Evolutionary conservation across 2,113 vertebrate species (phyloP), one percentile per base, ranked within the genome.

Genomic region (Balaenoptera acutorostrata): DNA sequence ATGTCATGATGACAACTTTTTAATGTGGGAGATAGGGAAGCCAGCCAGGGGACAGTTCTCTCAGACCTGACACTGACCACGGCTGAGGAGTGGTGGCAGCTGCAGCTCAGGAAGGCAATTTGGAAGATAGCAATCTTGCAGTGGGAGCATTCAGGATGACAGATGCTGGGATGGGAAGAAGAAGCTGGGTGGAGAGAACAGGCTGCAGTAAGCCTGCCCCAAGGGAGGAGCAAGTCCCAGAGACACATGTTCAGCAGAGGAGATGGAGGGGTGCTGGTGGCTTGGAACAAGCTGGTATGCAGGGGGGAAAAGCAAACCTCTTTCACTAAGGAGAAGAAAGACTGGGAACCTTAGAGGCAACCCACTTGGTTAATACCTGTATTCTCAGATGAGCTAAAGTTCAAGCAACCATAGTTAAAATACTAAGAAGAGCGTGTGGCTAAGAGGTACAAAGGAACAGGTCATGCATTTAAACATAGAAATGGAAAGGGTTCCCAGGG

Each of bases 1-100:
- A 95, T 75, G 93, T n/a, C 84, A 96, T 0, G 7, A 94, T 96
- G 94, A 97, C 94, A 96, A 92, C 69, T 95, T 97, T 80, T 96
- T 96, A 95, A 94, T 74, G 81, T 90, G 81, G 66, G n/a, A 86
- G 75, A 78, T 36, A 71, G 84, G 59, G 81, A 75, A 80, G 55
- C 49, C 57, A 49, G 85, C 0, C 0, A 88, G 71, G n/a, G 94
- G 84, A 94, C 85, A 49, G 77, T 61, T 95, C 84, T 97, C 55
- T 96, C 5, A 72, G 64, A 78, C 59, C 44, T 1, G 75, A 69
- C 66, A 46, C 59, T 75, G 96, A 88, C 84, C 90, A 64, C 0
- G 3, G 57, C 29, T 1, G 44, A 49, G 33, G 77, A 72, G 63
- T 6, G 17, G 64, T 21, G 39, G 86, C 78, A 82, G 80, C 27